Percentiles rank a stretch among this genome's conserved stretches.
Evolutionary conservation across 2,113 vertebrate genomes (phyloP).

Genomic region (Myiozetetes cayanensis): DNA sequence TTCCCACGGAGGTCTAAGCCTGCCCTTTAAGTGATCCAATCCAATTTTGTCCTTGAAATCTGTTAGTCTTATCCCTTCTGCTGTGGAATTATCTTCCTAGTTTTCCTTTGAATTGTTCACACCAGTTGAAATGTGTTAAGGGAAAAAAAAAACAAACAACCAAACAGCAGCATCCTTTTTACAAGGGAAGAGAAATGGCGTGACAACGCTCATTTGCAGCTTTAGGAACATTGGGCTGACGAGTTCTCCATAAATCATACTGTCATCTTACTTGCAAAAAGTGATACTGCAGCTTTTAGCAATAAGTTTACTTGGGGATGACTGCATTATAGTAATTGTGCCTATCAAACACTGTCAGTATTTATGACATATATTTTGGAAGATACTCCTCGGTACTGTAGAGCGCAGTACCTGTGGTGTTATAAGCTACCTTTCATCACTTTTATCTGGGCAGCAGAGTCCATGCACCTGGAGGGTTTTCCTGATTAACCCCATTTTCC

Average conservation of each 20-base stretch:
- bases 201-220: slow-evolving; percentile 41
- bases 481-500: neutral
- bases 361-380: slow-evolving; percentile 62
- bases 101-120: slow-evolving; percentile 65
- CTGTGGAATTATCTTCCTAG: slow-evolving; percentile 63
- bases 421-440: slow-evolving; percentile 48
- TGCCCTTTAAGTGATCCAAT: slow-evolving; percentile 73
- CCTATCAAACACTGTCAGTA: slow-evolving; percentile 75
- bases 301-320: slow-evolving; percentile 79
- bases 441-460: slow-evolving; percentile 6
- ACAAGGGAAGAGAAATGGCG: slow-evolving; percentile 54
- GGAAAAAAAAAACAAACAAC: slow-evolving; percentile 1
- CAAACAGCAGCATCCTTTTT: slow-evolving; percentile 64
- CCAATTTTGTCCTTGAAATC: slow-evolving; percentile 70
- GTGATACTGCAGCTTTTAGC: slow-evolving; percentile 78
- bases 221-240: slow-evolving; percentile 31
- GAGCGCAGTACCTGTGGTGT: slow-evolving; percentile 23
- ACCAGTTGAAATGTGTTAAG: slow-evolving; percentile 50
- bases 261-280: slow-evolving; percentile 69
- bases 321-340: slow-evolving; percentile 75
- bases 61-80: slow-evolving; percentile 63
- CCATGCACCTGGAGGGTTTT: neutral
- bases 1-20: slow-evolving; percentile 86
- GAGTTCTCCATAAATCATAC: slow-evolving; percentile 53
- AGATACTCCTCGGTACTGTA: slow-evolving; percentile 37